phyloP scores from a whole-genome alignment of 2,888 invertebrate genomes.

The Sesamia inferens region DNA sequence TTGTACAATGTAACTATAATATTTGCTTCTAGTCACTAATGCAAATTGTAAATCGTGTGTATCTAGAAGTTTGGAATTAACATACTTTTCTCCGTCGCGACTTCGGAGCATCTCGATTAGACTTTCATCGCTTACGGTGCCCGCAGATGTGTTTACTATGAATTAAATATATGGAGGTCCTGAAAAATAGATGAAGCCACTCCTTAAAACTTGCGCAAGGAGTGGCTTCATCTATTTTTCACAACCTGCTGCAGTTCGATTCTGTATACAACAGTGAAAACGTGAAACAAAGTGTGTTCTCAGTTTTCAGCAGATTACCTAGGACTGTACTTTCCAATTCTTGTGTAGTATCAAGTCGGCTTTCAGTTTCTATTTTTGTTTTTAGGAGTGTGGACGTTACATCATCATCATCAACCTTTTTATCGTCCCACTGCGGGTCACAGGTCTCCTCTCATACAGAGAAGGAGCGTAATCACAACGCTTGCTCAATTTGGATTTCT shows the following conservation, averaged over 20 bases:
- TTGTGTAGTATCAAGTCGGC: background rate
- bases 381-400: background rate
- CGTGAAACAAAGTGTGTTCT: no score
- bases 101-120: background rate
- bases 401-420: no score
- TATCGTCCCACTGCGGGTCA: no score
- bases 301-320: background rate
- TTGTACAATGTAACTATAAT: background rate
- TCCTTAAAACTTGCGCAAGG: background rate
- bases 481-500: no score
- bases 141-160: constrained; percentile 4
- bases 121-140: constrained; percentile 22
- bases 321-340: background rate
- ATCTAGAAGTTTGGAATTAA: constrained; percentile 10
- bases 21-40: background rate
- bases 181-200: background rate
- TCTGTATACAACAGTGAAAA: no score
- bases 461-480: no score
- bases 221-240: constrained; percentile 30
- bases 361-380: background rate
- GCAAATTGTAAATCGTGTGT: constrained; percentile 11
- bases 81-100: constrained; percentile 13
- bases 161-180: constrained; percentile 31
- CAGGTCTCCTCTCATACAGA: no score
- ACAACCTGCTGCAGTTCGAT: background rate